Evolutionary conservation across 2,888 invertebrate genomes (phyloP).

Genomic region (Heliconius aoede): DNA sequence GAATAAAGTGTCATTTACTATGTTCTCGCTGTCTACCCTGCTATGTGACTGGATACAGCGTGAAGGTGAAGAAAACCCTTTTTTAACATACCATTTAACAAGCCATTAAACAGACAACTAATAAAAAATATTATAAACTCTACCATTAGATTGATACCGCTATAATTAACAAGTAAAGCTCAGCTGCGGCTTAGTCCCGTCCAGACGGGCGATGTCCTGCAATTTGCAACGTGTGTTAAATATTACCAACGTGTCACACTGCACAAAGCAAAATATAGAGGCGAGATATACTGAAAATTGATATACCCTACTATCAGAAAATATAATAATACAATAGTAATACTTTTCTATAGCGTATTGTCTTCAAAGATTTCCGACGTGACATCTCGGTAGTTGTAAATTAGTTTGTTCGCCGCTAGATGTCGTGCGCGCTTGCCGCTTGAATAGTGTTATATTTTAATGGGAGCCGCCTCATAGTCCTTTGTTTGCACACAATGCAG

Average conservation of each 20-base stretch:
- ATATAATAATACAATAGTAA: conserved; percentile 1
- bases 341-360: conserved; percentile 3
- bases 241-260: conserved; percentile 29
- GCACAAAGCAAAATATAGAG: conserved; percentile 20
- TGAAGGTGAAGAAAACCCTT: too few relatives aligned
- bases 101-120: background rate
- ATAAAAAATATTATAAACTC: background rate
- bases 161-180: conserved; percentile 29
- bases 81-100: background rate
- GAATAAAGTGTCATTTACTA: too few relatives aligned
- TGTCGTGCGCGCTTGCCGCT: conserved; percentile 34
- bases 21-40: too few relatives aligned
- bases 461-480: conserved; percentile 57
- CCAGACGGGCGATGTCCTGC: conserved; percentile 54
- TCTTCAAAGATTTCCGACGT: conserved; percentile 21
- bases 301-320: conserved; percentile 31
- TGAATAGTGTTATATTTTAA: conserved; percentile 52
- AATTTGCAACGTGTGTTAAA: conserved; percentile 39
- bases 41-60: too few relatives aligned
- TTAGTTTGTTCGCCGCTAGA: conserved; percentile 36
- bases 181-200: conserved; percentile 28
- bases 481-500: conserved; percentile 67
- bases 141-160: background rate
- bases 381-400: conserved; percentile 33
- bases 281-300: conserved; percentile 31